Evolutionary conservation across 2,113 vertebrate genomes (phyloP).

Genomic region (Brachyhypopomus occidentalis): DNA sequence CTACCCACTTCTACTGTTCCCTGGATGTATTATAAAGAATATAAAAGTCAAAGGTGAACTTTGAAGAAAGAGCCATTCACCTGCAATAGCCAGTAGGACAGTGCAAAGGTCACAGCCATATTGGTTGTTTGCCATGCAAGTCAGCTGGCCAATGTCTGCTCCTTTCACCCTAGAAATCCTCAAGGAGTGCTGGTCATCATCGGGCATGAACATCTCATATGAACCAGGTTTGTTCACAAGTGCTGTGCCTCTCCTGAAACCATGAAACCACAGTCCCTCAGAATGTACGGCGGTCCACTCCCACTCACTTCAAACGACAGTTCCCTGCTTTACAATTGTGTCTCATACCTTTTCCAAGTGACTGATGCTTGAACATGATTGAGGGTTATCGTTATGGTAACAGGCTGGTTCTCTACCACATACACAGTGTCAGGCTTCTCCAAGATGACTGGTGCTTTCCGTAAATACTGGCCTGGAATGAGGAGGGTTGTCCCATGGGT

Average conservation of each 20-base stretch:
- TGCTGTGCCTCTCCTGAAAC: constrained; percentile 74
- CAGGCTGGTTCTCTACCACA: constrained; percentile 85
- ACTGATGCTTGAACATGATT: constrained; percentile 89
- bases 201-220: constrained; percentile 85
- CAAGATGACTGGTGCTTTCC: constrained; percentile 82
- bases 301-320: background rate
- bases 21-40: background rate
- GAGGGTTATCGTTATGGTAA: constrained; percentile 82
- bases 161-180: constrained; percentile 75
- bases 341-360: constrained; percentile 85
- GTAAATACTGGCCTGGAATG: constrained; percentile 80
- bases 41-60: background rate
- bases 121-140: constrained; percentile 85
- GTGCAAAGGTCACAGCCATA: constrained; percentile 86
- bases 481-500: background rate
- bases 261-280: background rate
- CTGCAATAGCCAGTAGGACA: constrained; percentile 81
- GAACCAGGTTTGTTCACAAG: constrained; percentile 73
- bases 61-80: constrained; percentile 64
- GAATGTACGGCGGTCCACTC: background rate
- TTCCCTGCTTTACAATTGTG: background rate
- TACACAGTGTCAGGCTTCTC: constrained; percentile 88
- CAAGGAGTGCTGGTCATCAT: constrained; percentile 88
- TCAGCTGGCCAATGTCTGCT: constrained; percentile 77
- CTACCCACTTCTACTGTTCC: too few relatives aligned